Conservation (phyloP, 2,113 vertebrate species). For the Percina caprodes region DNA sequence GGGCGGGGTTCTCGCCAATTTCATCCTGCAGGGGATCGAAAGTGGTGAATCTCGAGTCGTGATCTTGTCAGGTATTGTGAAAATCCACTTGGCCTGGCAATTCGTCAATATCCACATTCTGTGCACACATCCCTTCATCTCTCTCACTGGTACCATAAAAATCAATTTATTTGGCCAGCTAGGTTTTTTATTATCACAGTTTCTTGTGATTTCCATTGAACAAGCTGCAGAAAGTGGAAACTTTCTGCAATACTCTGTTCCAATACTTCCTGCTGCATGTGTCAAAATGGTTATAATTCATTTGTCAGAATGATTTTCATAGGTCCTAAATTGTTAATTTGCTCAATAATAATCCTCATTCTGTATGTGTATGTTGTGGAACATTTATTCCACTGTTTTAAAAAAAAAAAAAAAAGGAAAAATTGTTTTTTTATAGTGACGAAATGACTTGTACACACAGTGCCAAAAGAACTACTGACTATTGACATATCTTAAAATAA, state of each 20-base stretch:
- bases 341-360: not conserved
- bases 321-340: not conserved
- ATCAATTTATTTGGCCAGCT: slow-evolving; percentile 73
- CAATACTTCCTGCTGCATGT: slow-evolving; percentile 30
- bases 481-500: not conserved
- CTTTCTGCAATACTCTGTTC: slow-evolving; percentile 12
- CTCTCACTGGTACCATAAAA: slow-evolving; percentile 73
- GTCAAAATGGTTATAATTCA: slow-evolving; percentile 3
- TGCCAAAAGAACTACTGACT: not conserved
- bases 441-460: not conserved
- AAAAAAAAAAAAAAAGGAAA: too few relatives aligned
- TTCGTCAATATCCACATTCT: slow-evolving; percentile 75
- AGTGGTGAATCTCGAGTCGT: slow-evolving; percentile 71
- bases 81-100: slow-evolving; percentile 70
- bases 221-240: slow-evolving; percentile 2
- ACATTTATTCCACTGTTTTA: not conserved
- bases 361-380: too few relatives aligned
- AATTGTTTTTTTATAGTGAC: not conserved
- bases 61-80: slow-evolving; percentile 77
- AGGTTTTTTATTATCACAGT: not conserved
- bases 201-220: slow-evolving; percentile 57
- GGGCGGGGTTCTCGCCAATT: slow-evolving; percentile 44
- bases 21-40: slow-evolving; percentile 58
- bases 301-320: slow-evolving; percentile 7
- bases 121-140: slow-evolving; percentile 67